Evolutionary conservation across 2,113 vertebrate genomes (phyloP).

Genomic region (Tiliqua scincoides): DNA sequence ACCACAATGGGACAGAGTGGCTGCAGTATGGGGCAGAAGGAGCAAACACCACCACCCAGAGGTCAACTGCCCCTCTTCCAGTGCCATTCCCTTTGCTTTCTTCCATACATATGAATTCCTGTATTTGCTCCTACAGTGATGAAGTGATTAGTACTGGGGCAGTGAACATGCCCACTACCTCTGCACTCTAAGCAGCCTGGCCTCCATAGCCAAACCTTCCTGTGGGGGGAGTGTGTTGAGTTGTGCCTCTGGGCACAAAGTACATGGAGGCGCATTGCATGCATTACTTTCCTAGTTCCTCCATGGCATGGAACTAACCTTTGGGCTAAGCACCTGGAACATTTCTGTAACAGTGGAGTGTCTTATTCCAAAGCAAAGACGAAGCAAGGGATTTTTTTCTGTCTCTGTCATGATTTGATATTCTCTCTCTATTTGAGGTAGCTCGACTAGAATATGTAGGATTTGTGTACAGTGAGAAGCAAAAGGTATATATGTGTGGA

Average conservation of each 20-base stretch:
- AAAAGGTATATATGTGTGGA: background rate
- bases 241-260: background rate
- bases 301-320: background rate
- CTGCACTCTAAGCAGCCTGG: too few species aligned
- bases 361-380: too few species aligned
- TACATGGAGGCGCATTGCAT: background rate
- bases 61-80: background rate
- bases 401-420: background rate
- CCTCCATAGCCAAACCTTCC: too few species aligned
- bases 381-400: too few species aligned
- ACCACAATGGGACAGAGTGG: background rate
- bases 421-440: background rate
- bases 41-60: background rate
- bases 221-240: too few species aligned
- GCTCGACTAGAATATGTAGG: background rate
- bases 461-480: background rate
- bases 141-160: too few species aligned
- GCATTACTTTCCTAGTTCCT: background rate
- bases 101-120: background rate
- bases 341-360: background rate
- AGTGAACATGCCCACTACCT: background rate
- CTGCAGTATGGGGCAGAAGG: background rate
- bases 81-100: background rate
- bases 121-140: background rate
- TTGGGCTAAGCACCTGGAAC: background rate